A percentile compares a stretch with the other conserved stretches of the same genome.
These are phyloP conservation scores for Tolmerus cingulatus DNA, from an alignment of 2,888 invertebrate species.

Conservation along the genomic window DNA sequence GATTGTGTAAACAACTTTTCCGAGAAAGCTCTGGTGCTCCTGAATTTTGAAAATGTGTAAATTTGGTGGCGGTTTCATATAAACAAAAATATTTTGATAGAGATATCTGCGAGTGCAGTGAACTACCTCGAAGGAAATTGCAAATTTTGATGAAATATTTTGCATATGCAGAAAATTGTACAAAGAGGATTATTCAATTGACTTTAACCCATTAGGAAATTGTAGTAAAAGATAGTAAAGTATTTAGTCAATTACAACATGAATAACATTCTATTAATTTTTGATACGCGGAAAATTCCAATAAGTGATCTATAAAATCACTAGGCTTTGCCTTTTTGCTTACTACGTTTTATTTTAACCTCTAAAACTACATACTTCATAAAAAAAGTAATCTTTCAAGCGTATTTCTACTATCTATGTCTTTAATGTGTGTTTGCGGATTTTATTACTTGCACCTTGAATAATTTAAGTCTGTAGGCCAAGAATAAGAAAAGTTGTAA, in stretches of 20 bases:
- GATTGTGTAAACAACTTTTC: conserved; percentile 22
- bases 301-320: no score
- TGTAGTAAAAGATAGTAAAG: neutral
- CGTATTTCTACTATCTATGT: no score
- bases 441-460: neutral
- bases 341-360: no score
- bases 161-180: neutral
- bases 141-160: neutral
- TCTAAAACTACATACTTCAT: no score
- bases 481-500: neutral
- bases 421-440: neutral
- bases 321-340: no score
- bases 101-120: neutral
- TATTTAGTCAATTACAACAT: neutral
- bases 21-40: neutral
- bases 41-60: neutral
- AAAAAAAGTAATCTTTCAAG: no score
- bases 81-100: neutral
- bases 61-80: neutral
- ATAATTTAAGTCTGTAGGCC: neutral
- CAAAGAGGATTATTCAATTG: neutral
- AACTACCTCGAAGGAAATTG: neutral
- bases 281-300: no score
- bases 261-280: neutral
- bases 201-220: neutral